These are phyloP conservation scores for Procambarus clarkii DNA, from an alignment of 1,140 invertebrate genomes.

Conservation along the genomic window DNA sequence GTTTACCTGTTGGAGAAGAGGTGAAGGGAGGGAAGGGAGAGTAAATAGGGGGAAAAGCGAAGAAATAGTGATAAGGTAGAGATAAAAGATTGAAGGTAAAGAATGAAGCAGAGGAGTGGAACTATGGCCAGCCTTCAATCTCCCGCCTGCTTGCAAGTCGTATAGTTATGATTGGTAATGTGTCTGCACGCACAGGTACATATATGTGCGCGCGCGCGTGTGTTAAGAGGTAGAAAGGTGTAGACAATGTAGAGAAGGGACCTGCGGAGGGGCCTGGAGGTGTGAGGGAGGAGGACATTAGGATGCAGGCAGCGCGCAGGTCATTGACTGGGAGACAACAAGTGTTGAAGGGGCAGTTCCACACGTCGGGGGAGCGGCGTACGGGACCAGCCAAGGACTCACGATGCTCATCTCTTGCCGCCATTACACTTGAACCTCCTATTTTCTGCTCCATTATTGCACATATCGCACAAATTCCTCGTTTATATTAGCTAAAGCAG, in stretches of 20 bases:
- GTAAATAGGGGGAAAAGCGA: not conserved
- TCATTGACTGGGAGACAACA: conserved; percentile 3
- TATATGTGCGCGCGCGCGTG: not conserved
- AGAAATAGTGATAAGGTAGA: not conserved
- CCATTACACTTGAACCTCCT: too few species aligned
- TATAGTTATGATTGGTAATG: too few species aligned
- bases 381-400: not conserved
- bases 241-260: not conserved
- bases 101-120: too few species aligned
- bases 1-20: too few species aligned
- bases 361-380: too few species aligned
- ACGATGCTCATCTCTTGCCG: not conserved
- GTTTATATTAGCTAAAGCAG: too few species aligned
- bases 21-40: not conserved
- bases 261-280: not conserved
- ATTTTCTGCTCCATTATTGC: too few species aligned
- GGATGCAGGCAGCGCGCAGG: not conserved
- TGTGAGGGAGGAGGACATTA: not conserved
- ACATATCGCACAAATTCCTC: not conserved
- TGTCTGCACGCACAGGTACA: too few species aligned
- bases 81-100: too few species aligned
- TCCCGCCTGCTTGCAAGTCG: too few species aligned
- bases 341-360: not conserved
- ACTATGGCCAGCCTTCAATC: not conserved
- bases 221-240: not conserved